Percentiles rank a stretch among this genome's conserved stretches.
These are phyloP conservation scores for Doris montereyensis DNA, from an alignment of 2,888 invertebrate genomes.

Conservation along the genomic window DNA sequence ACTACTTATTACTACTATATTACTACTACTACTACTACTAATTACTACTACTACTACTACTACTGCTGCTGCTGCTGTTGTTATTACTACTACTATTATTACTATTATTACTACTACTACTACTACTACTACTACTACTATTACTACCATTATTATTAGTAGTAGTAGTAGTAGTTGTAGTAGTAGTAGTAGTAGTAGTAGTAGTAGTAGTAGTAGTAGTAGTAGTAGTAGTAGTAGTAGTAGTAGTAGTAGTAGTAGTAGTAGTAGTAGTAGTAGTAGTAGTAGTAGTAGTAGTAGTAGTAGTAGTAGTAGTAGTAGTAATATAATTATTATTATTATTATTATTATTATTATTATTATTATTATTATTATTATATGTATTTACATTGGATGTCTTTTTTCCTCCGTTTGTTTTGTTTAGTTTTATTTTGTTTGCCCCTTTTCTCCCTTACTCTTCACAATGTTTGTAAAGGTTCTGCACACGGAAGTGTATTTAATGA, in stretches of 20 bases:
- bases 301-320: conserved; percentile 30
- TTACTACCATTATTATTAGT: too few species aligned
- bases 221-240: conserved; percentile 29
- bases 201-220: conserved; percentile 23
- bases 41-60: too few species aligned
- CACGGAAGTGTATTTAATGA: too few species aligned
- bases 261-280: conserved; percentile 30
- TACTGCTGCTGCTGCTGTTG: too few species aligned
- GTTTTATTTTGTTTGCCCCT: background rate
- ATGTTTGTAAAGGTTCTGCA: too few species aligned
- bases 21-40: too few species aligned
- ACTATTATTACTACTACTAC: too few species aligned
- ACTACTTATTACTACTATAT: too few species aligned
- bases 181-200: conserved; percentile 21
- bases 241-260: conserved; percentile 28
- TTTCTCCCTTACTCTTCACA: too few species aligned
- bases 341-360: background rate
- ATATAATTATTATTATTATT: background rate
- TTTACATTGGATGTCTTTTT: background rate
- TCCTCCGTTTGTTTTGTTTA: background rate
- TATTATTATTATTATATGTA: background rate
- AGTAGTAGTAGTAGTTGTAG: conserved; percentile 13
- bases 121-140: too few species aligned
- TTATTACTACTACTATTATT: too few species aligned
- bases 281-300: conserved; percentile 31